These are phyloP conservation scores for Solea senegalensis DNA, from an alignment of 2,113 vertebrate species.

Conservation along the genomic window DNA sequence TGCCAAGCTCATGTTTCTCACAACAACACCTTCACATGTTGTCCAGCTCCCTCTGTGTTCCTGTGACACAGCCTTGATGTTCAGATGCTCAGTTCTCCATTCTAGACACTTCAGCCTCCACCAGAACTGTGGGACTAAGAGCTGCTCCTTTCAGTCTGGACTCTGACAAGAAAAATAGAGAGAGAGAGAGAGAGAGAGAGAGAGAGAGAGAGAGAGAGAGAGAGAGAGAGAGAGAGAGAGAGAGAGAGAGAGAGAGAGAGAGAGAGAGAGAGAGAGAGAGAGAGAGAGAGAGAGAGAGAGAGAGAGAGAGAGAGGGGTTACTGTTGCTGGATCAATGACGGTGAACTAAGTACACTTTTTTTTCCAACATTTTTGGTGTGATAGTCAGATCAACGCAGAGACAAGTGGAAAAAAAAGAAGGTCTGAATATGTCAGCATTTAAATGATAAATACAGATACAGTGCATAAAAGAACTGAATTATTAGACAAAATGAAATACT, in stretches of 20 bases:
- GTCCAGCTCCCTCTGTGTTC: too few species aligned
- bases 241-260: not conserved
- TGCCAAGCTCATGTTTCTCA: too few species aligned
- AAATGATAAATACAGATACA: not conserved
- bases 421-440: not conserved
- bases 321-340: not conserved
- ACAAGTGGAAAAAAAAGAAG: not conserved
- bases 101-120: too few species aligned
- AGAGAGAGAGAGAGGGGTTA: not conserved
- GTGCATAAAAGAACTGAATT: not conserved
- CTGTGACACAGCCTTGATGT: too few species aligned
- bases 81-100: too few species aligned
- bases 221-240: not conserved
- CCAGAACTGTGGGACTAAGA: too few species aligned
- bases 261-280: too few species aligned
- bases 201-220: not conserved
- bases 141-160: too few species aligned
- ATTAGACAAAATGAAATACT: too few species aligned
- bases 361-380: not conserved
- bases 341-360: not conserved
- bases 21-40: too few species aligned
- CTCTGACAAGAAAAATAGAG: too few species aligned
- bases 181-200: not conserved
- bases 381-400: constrained; percentile 3
- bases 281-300: too few species aligned